Evolutionary conservation across 92 coral and sea anemone genomes (phyloP), one percentile per base, ranked within the genome.

Genomic region (Zoanthus gigantus): DNA sequence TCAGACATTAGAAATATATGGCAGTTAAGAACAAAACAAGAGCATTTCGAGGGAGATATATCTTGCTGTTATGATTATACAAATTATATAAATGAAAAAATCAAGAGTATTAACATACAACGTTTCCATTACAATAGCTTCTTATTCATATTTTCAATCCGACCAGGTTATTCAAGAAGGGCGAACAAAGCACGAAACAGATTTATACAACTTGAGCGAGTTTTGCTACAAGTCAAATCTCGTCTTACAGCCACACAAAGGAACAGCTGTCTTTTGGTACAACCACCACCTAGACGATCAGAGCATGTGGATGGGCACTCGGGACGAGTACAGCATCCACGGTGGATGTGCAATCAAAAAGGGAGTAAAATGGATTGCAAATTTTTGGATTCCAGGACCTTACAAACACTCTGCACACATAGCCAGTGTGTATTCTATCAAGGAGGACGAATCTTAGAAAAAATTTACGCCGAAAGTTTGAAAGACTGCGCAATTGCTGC

Each of bases 191-290:
- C 47, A 81, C 45, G 85, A 81, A 81, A 81, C 85, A 28, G 98
- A 94, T 71, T 74, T 77, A 42, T 94, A 86, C 76, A 94, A 94
- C 89, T 84, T 94, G 75, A 94, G 93, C 82, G 94, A 92, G 79
- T 88, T 88, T 74, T 94, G 98, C 69, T 91, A 94, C 90, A 82
- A 74, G 77, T 90, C 95, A 0, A 94, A 94, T 77, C 92, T 97
- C 6, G 93, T 94, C 28, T 61, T 97, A 61, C 90, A 91, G 30
- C 94, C 99, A 7, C 89, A 72, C 31, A 92, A 88, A 86, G 99
- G 99, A 47, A 97, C 99, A 3, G 98, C 98, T 0, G 76, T 97
- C 30, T 72, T 97, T 92, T 97, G 99, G 99, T 97, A 97, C 85
- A 97, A 97, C 76, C 99, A 97, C 76, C 90, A 89, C 66, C 76